These are phyloP conservation scores for Chloroceryle aenea DNA, from an alignment of 2,113 vertebrate species.

Conservation along the genomic window DNA sequence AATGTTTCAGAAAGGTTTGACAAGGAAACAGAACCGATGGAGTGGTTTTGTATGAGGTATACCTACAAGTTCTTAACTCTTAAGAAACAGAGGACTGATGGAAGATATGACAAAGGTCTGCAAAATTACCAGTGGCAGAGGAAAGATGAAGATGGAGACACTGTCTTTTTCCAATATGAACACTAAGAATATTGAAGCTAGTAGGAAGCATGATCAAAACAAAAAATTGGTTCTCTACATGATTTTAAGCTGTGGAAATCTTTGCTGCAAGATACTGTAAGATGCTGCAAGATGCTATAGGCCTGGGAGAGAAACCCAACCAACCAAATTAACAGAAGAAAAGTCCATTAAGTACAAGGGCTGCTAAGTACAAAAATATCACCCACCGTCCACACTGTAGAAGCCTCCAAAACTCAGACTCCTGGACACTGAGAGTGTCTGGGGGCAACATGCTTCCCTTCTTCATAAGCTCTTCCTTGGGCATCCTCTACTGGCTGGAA, in stretches of 20 bases:
- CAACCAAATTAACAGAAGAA: background rate
- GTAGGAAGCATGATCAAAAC: background rate
- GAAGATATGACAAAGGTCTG: background rate
- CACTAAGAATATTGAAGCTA: background rate
- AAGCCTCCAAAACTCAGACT: background rate
- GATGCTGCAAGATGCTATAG: background rate
- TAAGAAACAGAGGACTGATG: background rate
- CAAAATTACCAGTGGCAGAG: background rate
- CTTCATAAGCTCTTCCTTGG: background rate
- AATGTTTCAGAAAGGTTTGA: background rate
- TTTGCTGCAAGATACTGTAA: background rate
- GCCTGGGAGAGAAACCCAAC: background rate
- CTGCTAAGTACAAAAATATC: background rate
- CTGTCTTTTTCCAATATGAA: background rate
- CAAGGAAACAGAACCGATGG: background rate
- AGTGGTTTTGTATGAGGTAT: background rate
- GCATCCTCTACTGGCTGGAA: background rate
- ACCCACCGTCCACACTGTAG: background rate
- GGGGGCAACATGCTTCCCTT: background rate
- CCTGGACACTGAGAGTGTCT: background rate
- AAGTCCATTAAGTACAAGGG: background rate
- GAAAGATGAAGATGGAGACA: background rate
- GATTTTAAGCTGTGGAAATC: background rate
- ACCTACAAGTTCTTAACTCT: background rate
- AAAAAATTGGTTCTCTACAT: background rate